A percentile compares a stretch with the other conserved stretches of the same genome.
Evolutionary conservation across 2,888 invertebrate genomes (phyloP).

Genomic region (Timema cristinae): DNA sequence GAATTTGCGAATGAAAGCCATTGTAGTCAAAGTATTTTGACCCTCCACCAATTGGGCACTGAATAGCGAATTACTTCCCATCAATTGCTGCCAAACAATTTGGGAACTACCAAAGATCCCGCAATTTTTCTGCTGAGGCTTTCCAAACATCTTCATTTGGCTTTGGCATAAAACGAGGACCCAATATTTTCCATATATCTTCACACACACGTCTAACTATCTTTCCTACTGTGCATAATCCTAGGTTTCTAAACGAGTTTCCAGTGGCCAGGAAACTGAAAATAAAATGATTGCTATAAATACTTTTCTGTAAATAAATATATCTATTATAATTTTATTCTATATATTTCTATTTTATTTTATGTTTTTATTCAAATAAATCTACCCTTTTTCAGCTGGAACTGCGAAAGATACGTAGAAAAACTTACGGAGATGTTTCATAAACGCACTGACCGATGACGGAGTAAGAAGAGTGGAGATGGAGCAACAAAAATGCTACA

Average conservation of each 20-base stretch:
- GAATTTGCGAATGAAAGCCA: slow-evolving; percentile 38
- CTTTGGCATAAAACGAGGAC: not conserved
- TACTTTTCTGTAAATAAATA: no score
- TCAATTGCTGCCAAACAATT: slow-evolving; percentile 39
- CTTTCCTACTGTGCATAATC: not conserved
- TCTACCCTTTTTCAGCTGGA: no score
- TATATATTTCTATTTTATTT: no score
- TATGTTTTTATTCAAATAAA: no score
- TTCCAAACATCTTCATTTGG: slow-evolving; percentile 36
- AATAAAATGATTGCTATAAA: not conserved
- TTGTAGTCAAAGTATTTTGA: slow-evolving; percentile 40
- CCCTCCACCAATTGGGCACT: slow-evolving; percentile 37
- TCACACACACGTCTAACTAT: no score
- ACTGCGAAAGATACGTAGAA: no score
- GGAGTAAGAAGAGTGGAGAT: no score
- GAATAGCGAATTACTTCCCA: not conserved
- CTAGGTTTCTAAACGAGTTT: slow-evolving; percentile 1
- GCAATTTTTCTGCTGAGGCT: slow-evolving; percentile 34
- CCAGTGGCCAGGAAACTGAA: slow-evolving; percentile 6
- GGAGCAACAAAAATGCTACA: no score
- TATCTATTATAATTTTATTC: no score
- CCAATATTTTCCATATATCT: not conserved
- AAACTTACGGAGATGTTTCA: no score
- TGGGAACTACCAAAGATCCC: slow-evolving; percentile 39
- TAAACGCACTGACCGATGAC: no score